Evolutionary conservation across 1,140 invertebrate genomes (phyloP).

Genomic region (Macrocentrus cingulum): DNA sequence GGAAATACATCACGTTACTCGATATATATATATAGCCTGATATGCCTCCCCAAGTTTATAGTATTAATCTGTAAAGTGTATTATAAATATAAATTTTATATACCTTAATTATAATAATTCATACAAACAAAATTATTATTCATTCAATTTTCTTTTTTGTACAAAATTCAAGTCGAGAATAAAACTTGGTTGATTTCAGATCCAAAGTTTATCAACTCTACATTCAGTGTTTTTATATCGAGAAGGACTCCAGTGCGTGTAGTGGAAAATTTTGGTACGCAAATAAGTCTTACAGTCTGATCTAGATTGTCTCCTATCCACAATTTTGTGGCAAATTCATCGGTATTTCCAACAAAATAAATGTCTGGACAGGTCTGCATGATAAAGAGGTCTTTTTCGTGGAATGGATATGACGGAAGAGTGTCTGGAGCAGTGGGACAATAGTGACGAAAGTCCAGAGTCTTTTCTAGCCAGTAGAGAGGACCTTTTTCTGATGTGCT

Average conservation of each 20-base stretch:
- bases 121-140: not conserved
- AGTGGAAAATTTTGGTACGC: conserved; percentile 68
- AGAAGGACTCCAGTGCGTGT: conserved; percentile 67
- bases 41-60: conserved; percentile 57
- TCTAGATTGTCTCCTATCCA: conserved; percentile 64
- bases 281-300: conserved; percentile 66
- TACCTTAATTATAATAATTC: no score
- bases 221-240: conserved; percentile 69
- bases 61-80: conserved; percentile 61
- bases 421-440: conserved; percentile 95
- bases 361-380: conserved; percentile 84
- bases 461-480: conserved; percentile 66
- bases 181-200: not conserved
- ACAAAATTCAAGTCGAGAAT: not conserved
- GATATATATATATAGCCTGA: no score
- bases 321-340: conserved; percentile 70
- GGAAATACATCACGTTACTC: conserved; percentile 46
- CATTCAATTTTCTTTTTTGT: conserved; percentile 19
- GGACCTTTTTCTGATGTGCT: conserved; percentile 29
- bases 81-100: conserved; percentile 62
- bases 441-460: conserved; percentile 80
- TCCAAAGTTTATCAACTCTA: conserved; percentile 64
- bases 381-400: conserved; percentile 85
- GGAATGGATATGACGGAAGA: conserved; percentile 83
- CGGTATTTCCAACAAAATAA: conserved; percentile 87